A percentile compares a stretch with the other conserved stretches of the same genome.
Conservation (phyloP, 2,113 vertebrate species). For the Piliocolobus tephrosceles region DNA sequence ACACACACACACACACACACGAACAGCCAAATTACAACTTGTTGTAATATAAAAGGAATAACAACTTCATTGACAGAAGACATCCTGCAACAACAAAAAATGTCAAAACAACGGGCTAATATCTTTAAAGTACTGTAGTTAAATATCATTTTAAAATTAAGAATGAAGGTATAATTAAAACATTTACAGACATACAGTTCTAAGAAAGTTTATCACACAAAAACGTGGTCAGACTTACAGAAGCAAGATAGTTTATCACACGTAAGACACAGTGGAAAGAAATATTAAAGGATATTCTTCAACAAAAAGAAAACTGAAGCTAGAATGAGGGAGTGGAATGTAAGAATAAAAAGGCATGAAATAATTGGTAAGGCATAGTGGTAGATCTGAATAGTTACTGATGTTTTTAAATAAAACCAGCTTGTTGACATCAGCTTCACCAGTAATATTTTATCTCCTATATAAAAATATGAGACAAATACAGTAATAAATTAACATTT, state of each 20-base stretch:
- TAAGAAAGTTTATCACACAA: not conserved
- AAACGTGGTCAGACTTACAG: not conserved
- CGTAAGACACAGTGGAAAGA: not conserved
- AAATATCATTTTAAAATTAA: constrained; percentile 28
- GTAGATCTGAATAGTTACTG: not conserved
- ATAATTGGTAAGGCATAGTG: not conserved
- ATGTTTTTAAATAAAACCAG: not conserved
- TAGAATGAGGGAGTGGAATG: not conserved
- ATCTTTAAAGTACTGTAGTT: not conserved
- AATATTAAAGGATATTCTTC: constrained; percentile 28
- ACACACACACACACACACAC: too few species aligned
- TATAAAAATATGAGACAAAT: constrained; percentile 12
- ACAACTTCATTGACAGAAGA: not conserved
- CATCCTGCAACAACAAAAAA: not conserved
- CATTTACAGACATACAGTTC: not conserved
- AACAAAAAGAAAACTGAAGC: not conserved
- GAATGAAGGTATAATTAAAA: not conserved
- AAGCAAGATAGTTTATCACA: not conserved
- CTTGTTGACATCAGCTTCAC: not conserved
- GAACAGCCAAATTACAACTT: not conserved
- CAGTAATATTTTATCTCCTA: constrained; percentile 6
- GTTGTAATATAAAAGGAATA: not conserved
- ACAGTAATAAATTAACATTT: not conserved
- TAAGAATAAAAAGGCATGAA: not conserved
- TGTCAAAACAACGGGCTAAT: not conserved